Evolutionary conservation across 2,888 invertebrate species (phyloP), one percentile per base, ranked within the genome.

Genomic region (Xylota segnis): DNA sequence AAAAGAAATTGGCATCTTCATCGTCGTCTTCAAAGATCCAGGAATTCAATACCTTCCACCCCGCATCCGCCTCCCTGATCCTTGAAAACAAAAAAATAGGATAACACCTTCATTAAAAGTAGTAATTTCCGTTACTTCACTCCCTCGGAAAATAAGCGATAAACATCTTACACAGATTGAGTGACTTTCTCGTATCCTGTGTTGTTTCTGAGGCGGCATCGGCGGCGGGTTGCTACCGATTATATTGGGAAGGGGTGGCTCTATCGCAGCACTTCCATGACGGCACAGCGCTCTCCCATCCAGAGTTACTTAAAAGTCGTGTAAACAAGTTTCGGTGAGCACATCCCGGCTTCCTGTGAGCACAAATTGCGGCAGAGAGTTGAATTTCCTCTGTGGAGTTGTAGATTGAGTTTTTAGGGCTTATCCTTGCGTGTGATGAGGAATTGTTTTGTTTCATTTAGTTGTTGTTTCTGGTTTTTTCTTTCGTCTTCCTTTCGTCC

Each of bases 251-350:
- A n/a, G n/a, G n/a, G n/a, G n/a, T n/a, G n/a, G n/a, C n/a, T n/a
- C 45, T 74, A 74, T 74, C 54, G 63, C 40, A 74, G 32, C 63
- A 43, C 14, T 43, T 58, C 12, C 43, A 23, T 23, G 23, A 23
- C 2, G 23, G 23, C 3, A 34, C 7, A 34, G 23, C 37, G 40
- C 4, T n/a, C n/a, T 34, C 68, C 43, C 34, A 37, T 27, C 18
- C 23, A 23, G 37, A 76, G 79, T 63, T 68, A 74, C 83, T 79
- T 79, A 79, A 79, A 75, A 75, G 83, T 84, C 79, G 32, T 84
- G 83, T 84, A 84, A 84, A 84, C 83, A 84, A 84, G 83, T 84
- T 78, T 78, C 72, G 59, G 47, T 74, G 78, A 83, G 66, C 75
- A 81, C 65, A 84, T 61, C 68, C 66, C 34, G n/a, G 16, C 56